phyloP scores from a whole-genome alignment of 2,888 invertebrate species.

The Himalopsyche anomala region DNA sequence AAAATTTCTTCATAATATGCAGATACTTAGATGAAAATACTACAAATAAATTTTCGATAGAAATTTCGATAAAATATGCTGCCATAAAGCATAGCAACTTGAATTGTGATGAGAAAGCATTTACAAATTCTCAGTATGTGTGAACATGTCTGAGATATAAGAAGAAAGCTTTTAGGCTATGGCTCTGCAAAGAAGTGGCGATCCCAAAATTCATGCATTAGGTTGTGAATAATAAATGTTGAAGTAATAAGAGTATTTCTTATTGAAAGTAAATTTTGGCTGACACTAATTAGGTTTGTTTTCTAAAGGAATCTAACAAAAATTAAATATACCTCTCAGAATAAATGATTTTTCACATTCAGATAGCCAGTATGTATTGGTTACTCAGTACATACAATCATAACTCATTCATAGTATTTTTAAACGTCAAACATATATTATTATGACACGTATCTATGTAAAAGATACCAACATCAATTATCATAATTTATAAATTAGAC shows the following conservation, averaged over 20 bases:
- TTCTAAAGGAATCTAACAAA: slow-evolving; percentile 7
- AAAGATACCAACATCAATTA: slow-evolving; percentile 48
- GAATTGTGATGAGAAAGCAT: slow-evolving; percentile 45
- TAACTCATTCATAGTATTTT: slow-evolving; percentile 14
- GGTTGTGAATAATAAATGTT: slow-evolving; percentile 37
- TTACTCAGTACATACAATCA: background rate
- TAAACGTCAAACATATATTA: slow-evolving; percentile 44
- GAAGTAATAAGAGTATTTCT: slow-evolving; percentile 3
- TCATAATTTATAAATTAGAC: slow-evolving; percentile 42
- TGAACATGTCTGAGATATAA: slow-evolving; percentile 41
- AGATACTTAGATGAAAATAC: slow-evolving; percentile 48
- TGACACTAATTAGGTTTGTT: background rate
- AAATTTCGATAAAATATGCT: slow-evolving; percentile 47
- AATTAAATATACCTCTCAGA: background rate
- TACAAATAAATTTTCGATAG: slow-evolving; percentile 32
- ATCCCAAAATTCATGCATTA: slow-evolving; percentile 48
- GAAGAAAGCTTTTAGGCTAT: slow-evolving; percentile 48
- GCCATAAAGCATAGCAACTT: slow-evolving; percentile 44
- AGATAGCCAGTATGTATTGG: slow-evolving; percentile 2
- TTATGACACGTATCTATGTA: slow-evolving; percentile 44
- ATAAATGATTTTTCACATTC: background rate
- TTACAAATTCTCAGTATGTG: slow-evolving; percentile 43
- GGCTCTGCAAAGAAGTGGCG: slow-evolving; percentile 34
- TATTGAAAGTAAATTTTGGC: background rate
- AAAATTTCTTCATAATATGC: slow-evolving; percentile 44